Evolutionary conservation across 2,797 vertebrate species (phyloP), one percentile per base, ranked within the genome.

Genomic region (Eutrigla gurnardus): DNA sequence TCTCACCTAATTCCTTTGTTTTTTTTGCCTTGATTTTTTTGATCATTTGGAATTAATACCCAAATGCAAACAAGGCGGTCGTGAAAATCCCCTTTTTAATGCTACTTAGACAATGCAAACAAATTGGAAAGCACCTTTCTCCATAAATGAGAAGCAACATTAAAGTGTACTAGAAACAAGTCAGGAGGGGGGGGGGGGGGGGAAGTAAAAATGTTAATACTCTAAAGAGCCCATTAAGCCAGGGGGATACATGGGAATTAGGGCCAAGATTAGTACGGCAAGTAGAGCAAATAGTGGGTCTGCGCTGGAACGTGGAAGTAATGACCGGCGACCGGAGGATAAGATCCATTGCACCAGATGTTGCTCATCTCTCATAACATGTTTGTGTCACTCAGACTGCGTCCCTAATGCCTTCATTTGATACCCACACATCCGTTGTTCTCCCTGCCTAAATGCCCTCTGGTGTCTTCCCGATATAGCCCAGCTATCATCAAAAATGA

Each of bases 321-420:
- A 80, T 66, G 83, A 80, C 75, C 37, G 55, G 64, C 73, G 50
- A 85, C 75, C 75, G 71, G 81, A 86, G 86, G 88, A 91, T 91
- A 81, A 91, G 89, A 92, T 90, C 85, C 72, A 81, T 82, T 33
- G 69, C 84, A 88, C 85, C 93, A 95, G 93, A 94, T 94, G 93
- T 94, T 93, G 75, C 85, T 86, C 85, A 91, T 92, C 85, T 92
- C 89, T 92, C 91, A 93, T 89, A 93, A 92, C 92, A 93, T 94
- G 91, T 94, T 93, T 93, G 87, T 90, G 89, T 92, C 88, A 86
- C 81, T 89, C 84, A 67, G 75, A 32, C 73, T 76, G 53, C 69
- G 74, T 83, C 80, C 65, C 87, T 92, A 91, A 93, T 92, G 88
- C 88, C 72, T 89, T 90, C 86, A 92, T 91, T 80, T 85, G 89